These are phyloP conservation scores for Lamprologus ornatipinnis DNA, from an alignment of 2,113 vertebrate genomes.

Conservation along the genomic window DNA sequence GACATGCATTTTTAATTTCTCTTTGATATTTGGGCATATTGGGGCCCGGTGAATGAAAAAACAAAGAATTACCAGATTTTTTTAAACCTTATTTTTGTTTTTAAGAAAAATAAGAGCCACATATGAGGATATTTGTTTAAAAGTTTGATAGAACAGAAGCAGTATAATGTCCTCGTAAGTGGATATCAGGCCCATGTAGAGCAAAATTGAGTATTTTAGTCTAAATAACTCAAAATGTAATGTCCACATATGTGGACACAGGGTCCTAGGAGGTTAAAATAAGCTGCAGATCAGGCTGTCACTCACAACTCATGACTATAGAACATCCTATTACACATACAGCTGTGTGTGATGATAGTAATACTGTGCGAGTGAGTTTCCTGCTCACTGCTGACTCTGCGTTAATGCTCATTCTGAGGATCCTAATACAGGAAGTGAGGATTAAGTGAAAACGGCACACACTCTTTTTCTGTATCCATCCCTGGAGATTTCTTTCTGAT, in stretches of 20 bases:
- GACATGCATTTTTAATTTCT: not conserved
- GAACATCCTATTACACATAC: constrained; percentile 7
- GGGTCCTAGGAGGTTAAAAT: not conserved
- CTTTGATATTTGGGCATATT: not conserved
- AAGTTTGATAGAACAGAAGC: not conserved
- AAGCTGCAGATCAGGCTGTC: not conserved
- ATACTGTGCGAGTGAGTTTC: constrained; percentile 2
- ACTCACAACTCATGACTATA: not conserved
- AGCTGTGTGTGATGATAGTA: constrained; percentile 5
- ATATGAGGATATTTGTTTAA: not conserved
- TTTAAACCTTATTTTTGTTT: not conserved
- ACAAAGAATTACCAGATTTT: not conserved
- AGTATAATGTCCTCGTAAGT: not conserved
- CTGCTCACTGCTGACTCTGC: constrained; percentile 39
- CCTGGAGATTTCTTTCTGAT: constrained; percentile 23
- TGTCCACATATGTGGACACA: not conserved
- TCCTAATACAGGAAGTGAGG: constrained; percentile 51
- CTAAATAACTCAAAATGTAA: not conserved
- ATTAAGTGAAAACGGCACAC: constrained; percentile 27
- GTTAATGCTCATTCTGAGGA: constrained; percentile 14
- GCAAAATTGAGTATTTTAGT: not conserved
- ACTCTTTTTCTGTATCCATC: constrained; percentile 17
- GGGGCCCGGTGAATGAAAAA: not conserved
- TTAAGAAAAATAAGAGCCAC: not conserved
- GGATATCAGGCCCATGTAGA: not conserved